Percentiles rank a stretch among this genome's conserved stretches.
These are phyloP conservation scores for Deilephila elpenor DNA, from an alignment of 2,888 invertebrate species.

Conservation along the genomic window DNA sequence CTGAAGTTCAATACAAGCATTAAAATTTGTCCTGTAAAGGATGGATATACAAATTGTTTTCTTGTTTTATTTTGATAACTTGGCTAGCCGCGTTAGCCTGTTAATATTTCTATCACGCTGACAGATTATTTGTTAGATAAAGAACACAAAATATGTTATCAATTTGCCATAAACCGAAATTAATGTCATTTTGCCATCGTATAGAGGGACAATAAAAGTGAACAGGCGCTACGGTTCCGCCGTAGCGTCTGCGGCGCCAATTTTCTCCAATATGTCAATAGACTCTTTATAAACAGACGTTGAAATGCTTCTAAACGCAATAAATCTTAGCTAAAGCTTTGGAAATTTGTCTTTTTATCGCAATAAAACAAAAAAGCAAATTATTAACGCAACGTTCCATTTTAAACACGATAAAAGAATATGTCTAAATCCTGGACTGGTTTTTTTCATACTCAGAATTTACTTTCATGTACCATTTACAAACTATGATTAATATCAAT, in stretches of 20 bases:
- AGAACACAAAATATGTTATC: conserved; percentile 2
- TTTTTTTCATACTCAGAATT: no score
- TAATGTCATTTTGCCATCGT: conserved; percentile 36
- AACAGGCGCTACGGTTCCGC: conserved; percentile 11
- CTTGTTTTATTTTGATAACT: no score
- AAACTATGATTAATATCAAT: no score
- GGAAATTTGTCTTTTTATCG: background rate
- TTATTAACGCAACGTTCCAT: background rate
- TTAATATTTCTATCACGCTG: background rate
- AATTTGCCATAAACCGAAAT: conserved; percentile 39
- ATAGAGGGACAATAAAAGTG: conserved; percentile 44
- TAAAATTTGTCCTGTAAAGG: no score
- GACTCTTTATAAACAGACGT: conserved; percentile 34
- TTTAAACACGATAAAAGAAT: no score
- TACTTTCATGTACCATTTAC: no score
- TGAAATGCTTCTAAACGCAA: conserved; percentile 24
- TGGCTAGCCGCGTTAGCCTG: no score
- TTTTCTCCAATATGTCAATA: conserved; percentile 34
- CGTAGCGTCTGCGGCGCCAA: conserved; percentile 32
- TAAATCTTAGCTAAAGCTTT: no score
- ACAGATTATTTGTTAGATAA: background rate
- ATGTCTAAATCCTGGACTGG: no score
- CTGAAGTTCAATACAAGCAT: no score
- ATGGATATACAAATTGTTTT: no score
- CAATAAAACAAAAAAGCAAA: background rate